phyloP scores from a whole-genome alignment of 2,888 invertebrate species.

The Nymphalis polychloros region DNA sequence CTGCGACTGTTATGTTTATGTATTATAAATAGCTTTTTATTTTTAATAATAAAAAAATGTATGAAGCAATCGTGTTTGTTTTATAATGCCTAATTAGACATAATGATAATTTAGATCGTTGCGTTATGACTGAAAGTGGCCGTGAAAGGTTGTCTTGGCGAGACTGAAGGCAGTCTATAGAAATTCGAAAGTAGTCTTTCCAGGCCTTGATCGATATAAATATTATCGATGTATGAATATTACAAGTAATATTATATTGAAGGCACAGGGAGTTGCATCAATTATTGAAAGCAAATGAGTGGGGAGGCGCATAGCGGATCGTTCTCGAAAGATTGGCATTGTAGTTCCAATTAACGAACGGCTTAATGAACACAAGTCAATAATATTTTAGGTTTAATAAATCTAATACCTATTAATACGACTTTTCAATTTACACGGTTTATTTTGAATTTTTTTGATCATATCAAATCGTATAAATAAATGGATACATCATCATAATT shows the following conservation, averaged over 20 bases:
- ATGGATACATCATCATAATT: no score
- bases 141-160: conserved; percentile 68
- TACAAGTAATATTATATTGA: conserved; percentile 22
- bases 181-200: conserved; percentile 58
- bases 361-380: no score
- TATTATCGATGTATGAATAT: conserved; percentile 38
- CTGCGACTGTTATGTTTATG: conserved; percentile 78
- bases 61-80: conserved; percentile 69
- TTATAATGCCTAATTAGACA: conserved; percentile 39
- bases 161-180: conserved; percentile 51
- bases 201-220: conserved; percentile 47
- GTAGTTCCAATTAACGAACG: conserved; percentile 30
- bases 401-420: no score
- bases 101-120: conserved; percentile 50
- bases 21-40: conserved; percentile 71
- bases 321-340: conserved; percentile 24
- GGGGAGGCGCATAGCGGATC: conserved; percentile 29
- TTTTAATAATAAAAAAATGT: conserved; percentile 74
- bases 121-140: conserved; percentile 71
- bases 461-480: no score
- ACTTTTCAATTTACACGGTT: no score
- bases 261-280: conserved; percentile 18
- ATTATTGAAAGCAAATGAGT: conserved; percentile 22
- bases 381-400: no score
- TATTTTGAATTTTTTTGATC: no score